These are phyloP conservation scores for Myripristis jacobus DNA, from an alignment of 2,797 vertebrate genomes.

Conservation along the genomic window DNA sequence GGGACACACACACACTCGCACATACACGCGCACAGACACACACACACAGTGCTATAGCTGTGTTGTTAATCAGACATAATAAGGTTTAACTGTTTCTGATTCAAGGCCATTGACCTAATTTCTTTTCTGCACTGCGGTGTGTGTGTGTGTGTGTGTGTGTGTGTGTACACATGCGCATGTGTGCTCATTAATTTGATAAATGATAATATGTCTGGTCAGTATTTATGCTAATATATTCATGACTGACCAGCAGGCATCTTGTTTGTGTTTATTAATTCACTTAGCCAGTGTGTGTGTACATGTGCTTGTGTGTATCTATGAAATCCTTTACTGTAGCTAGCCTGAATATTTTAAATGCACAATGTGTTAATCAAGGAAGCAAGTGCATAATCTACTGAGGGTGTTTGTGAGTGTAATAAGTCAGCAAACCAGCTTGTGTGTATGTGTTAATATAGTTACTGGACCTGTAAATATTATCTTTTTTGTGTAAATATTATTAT, in stretches of 20 bases:
- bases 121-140: constrained; percentile 21
- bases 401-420: constrained; percentile 35
- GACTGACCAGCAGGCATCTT: constrained; percentile 74
- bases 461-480: constrained; percentile 50
- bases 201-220: constrained; percentile 79
- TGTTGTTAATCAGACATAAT: constrained; percentile 75
- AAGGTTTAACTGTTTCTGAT: constrained; percentile 69
- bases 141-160: too few species aligned
- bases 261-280: constrained; percentile 76
- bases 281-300: constrained; percentile 43
- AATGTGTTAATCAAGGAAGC: constrained; percentile 57
- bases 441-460: constrained; percentile 33
- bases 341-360: constrained; percentile 25
- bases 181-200: constrained; percentile 74
- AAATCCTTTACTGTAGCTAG: constrained; percentile 37
- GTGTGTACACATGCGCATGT: constrained; percentile 18
- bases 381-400: constrained; percentile 39
- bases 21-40: constrained; percentile 18
- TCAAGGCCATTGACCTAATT: constrained; percentile 78
- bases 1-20: constrained; percentile 8
- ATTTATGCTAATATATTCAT: constrained; percentile 81
- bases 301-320: neutral
- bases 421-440: neutral
- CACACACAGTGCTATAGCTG: constrained; percentile 25
- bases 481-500: constrained; percentile 65